Evolutionary conservation across 2,888 invertebrate genomes (phyloP).

Genomic region (Eulithis prunata): DNA sequence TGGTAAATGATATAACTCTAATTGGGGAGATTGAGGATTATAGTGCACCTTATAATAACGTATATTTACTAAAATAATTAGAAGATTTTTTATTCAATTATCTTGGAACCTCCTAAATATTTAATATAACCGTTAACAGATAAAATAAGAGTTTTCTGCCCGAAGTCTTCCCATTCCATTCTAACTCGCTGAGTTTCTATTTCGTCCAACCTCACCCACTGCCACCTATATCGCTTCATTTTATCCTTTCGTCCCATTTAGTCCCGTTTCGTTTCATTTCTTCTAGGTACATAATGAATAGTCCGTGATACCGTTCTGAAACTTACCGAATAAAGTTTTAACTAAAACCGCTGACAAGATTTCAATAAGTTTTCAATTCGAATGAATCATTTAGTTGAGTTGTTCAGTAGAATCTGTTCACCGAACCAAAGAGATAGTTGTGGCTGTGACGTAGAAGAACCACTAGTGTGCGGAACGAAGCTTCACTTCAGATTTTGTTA

Average conservation of each 20-base stretch:
- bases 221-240: not conserved
- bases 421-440: conserved; percentile 11
- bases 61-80: no score
- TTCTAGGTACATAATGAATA: not conserved
- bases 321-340: not conserved
- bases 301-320: not conserved
- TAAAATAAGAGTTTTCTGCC: not conserved
- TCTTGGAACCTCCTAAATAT: not conserved
- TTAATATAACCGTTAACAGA: not conserved
- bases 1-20: no score
- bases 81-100: no score
- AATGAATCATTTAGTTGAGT: conserved; percentile 12
- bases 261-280: not conserved
- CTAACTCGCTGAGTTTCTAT: not conserved
- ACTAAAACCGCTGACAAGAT: conserved; percentile 8
- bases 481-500: not conserved
- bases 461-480: not conserved
- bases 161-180: not conserved
- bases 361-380: conserved; percentile 21
- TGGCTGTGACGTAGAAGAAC: not conserved
- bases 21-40: no score
- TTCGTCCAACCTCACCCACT: not conserved
- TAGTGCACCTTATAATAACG: no score
- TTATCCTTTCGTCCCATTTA: not conserved
- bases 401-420: conserved; percentile 14